Percentiles rank a stretch among this genome's conserved stretches.
phyloP scores from a whole-genome alignment of 2,797 vertebrate species.

The Chaenodraco wilsoni region DNA sequence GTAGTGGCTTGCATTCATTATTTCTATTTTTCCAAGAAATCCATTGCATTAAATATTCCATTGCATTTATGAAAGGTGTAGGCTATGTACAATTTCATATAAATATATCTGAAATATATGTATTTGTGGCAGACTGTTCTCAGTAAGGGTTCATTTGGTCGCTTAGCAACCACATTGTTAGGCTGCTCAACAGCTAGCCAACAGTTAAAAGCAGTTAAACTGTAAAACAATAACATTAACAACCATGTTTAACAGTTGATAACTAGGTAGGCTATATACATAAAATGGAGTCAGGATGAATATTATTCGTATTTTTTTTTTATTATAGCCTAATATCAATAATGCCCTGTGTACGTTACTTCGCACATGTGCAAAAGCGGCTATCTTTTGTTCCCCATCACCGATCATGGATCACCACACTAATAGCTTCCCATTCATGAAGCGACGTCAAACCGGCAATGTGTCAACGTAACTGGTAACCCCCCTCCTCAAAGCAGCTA shows the following conservation, averaged over 20 bases:
- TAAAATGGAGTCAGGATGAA: fast-evolving
- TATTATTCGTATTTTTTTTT: neutral
- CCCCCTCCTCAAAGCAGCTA: conserved; percentile 18
- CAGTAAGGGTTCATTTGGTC: conserved; percentile 1
- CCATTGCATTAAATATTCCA: neutral
- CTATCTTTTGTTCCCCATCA: conserved; percentile 25
- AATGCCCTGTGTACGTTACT: neutral
- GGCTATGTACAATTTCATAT: too few relatives aligned
- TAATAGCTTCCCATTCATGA: conserved; percentile 45
- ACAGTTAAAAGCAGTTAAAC: neutral
- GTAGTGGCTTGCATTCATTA: neutral
- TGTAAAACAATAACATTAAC: neutral
- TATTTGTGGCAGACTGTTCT: neutral
- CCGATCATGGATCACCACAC: too few relatives aligned
- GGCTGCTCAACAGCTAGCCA: neutral
- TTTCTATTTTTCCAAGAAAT: neutral
- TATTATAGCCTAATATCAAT: neutral
- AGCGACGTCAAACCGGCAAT: conserved; percentile 25
- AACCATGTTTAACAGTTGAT: neutral
- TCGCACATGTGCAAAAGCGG: conserved; percentile 9
- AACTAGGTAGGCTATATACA: neutral
- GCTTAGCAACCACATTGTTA: conserved; percentile 51
- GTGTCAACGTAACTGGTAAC: conserved; percentile 10
- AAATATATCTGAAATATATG: too few relatives aligned
- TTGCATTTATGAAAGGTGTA: neutral